phyloP scores from a whole-genome alignment of 2,888 invertebrate genomes.

The Drosophila barbarae region DNA sequence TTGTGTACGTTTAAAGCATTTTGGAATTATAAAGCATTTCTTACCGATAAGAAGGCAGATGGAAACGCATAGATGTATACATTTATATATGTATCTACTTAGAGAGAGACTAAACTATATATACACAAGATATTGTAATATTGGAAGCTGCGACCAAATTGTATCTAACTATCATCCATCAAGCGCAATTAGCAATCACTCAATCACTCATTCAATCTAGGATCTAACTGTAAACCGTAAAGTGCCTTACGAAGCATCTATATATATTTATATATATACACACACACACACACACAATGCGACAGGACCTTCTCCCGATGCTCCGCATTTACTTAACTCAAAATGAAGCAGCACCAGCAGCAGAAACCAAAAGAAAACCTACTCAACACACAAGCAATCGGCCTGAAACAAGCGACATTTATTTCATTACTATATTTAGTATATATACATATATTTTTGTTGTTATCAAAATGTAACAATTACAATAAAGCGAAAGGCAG shows the following conservation, averaged over 20 bases:
- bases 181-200: conserved; percentile 66
- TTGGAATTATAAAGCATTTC: conserved; percentile 31
- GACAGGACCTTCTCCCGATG: conserved; percentile 1
- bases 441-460: conserved; percentile 26
- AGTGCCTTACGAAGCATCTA: conserved; percentile 57
- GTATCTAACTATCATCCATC: conserved; percentile 23
- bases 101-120: conserved; percentile 16
- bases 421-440: conserved; percentile 47
- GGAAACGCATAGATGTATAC: conserved; percentile 12
- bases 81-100: conserved; percentile 19
- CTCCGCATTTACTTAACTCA: conserved; percentile 40
- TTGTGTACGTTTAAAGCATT: conserved; percentile 21
- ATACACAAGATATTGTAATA: conserved; percentile 14
- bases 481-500: conserved; percentile 51
- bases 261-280: conserved; percentile 18
- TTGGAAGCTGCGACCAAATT: conserved; percentile 53
- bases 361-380: conserved; percentile 9
- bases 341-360: conserved; percentile 9
- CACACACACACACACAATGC: conserved; percentile 3
- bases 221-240: conserved; percentile 32
- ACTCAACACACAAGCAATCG: conserved; percentile 25
- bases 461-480: conserved; percentile 45
- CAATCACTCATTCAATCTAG: conserved; percentile 34
- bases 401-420: conserved; percentile 35
- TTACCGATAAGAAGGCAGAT: conserved; percentile 11